Evolutionary conservation across 2,113 vertebrate species (phyloP).

Genomic region (Tychaedon coryphoeus): DNA sequence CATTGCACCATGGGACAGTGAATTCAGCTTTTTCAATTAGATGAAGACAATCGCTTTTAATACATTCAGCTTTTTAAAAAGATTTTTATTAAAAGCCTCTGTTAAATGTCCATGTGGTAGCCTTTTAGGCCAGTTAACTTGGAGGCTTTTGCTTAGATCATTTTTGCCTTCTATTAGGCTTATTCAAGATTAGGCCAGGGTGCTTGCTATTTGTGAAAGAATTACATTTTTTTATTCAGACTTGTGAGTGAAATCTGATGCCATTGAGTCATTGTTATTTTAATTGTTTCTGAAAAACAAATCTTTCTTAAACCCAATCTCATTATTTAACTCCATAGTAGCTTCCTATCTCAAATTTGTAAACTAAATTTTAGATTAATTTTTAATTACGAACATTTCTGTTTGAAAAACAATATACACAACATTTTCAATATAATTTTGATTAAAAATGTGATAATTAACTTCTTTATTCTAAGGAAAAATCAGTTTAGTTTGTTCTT

Average conservation of each 20-base stretch:
- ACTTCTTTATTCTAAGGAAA: not conserved
- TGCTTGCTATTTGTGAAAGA: not conserved
- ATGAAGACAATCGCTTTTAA: not conserved
- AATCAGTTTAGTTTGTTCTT: not conserved
- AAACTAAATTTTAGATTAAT: not conserved
- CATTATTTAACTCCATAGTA: not conserved
- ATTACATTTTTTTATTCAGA: not conserved
- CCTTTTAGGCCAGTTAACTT: not conserved
- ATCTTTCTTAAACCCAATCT: not conserved
- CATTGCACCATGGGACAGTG: not conserved
- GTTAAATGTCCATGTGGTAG: not conserved
- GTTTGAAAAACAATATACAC: not conserved
- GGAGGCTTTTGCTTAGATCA: not conserved
- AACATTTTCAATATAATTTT: not conserved
- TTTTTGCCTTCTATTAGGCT: not conserved
- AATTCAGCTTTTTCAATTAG: not conserved
- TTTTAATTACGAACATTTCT: not conserved
- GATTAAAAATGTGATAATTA: not conserved
- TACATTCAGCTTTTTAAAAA: not conserved
- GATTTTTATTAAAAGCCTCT: not conserved
- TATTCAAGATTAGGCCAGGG: not conserved
- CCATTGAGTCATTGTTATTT: not conserved
- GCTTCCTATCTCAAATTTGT: not conserved
- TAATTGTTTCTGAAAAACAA: not conserved
- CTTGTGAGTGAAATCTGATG: not conserved